Evolutionary conservation across 2,797 vertebrate genomes (phyloP).

Genomic region (Gobionotothen gibberifrons): DNA sequence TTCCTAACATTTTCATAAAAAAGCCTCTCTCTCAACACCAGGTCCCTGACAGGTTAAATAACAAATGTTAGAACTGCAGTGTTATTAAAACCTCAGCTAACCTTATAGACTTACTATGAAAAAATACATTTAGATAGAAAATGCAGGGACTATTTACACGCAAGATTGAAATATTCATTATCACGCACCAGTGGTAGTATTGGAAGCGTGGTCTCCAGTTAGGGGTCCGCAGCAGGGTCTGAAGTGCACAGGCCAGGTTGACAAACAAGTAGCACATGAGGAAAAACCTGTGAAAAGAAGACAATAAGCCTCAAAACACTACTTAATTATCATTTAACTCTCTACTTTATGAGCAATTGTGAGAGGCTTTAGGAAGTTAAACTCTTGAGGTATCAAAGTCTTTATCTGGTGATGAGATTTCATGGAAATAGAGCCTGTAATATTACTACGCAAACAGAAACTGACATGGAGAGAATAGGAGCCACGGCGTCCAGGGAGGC

Average conservation of each 20-base stretch:
- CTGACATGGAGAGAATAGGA: constrained; percentile 97
- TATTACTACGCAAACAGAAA: constrained; percentile 18
- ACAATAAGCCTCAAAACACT: neutral
- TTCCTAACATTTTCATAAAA: neutral
- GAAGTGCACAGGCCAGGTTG: constrained; percentile 95
- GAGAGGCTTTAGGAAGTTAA: constrained; percentile 18
- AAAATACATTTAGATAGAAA: neutral
- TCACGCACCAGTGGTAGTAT: constrained; percentile 91
- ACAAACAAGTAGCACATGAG: constrained; percentile 99
- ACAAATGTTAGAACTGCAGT: neutral
- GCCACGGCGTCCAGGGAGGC: constrained; percentile 95
- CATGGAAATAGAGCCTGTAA: constrained; percentile 12
- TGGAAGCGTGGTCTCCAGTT: constrained; percentile 98
- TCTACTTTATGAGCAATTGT: constrained; percentile 26
- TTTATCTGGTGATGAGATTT: constrained; percentile 23
- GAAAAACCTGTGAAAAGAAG: constrained; percentile 89
- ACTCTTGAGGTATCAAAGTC: constrained; percentile 19
- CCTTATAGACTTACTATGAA: neutral
- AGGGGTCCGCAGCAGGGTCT: constrained; percentile 93
- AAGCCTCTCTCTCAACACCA: neutral
- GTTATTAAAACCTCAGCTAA: neutral
- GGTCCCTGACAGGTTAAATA: neutral
- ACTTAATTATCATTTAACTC: constrained; percentile 22
- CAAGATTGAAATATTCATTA: neutral
- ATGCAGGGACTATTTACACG: neutral